phyloP scores from a whole-genome alignment of 2,113 vertebrate genomes.

The Cavia porcellus region DNA sequence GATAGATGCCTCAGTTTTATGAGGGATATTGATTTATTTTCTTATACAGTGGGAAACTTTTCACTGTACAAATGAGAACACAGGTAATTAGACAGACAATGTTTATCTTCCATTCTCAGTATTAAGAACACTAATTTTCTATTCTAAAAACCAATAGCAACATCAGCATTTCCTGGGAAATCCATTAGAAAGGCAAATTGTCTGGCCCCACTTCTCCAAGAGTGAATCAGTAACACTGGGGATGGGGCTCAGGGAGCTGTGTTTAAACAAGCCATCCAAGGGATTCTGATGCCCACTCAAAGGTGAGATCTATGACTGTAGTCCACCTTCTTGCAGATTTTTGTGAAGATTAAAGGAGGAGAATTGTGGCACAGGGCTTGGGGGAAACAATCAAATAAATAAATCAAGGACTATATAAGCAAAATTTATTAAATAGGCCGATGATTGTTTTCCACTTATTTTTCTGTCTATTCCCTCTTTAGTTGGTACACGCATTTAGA shows the following conservation, averaged over 20 bases:
- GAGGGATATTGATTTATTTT: background rate
- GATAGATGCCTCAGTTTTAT: background rate
- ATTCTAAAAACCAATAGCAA: background rate
- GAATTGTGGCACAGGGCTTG: background rate
- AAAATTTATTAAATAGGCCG: constrained; percentile 85
- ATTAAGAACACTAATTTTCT: background rate
- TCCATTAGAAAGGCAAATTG: constrained; percentile 35
- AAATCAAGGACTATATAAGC: constrained; percentile 42
- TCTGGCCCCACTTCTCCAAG: background rate
- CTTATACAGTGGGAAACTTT: background rate
- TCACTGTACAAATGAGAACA: background rate
- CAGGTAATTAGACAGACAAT: background rate
- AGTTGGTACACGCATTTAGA: constrained; percentile 82
- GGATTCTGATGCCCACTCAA: background rate
- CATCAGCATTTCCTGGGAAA: constrained; percentile 1
- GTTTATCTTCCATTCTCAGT: background rate
- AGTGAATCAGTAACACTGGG: background rate
- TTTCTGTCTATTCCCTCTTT: constrained; percentile 83
- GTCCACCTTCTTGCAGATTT: background rate
- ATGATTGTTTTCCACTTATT: constrained; percentile 84
- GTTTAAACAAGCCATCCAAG: constrained; percentile 25
- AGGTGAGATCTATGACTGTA: background rate
- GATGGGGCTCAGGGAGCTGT: background rate
- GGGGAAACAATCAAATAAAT: constrained; percentile 40
- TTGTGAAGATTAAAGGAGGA: constrained; percentile 23